These are phyloP conservation scores for Leiothrix lutea DNA, from an alignment of 2,113 vertebrate species.

Conservation along the genomic window DNA sequence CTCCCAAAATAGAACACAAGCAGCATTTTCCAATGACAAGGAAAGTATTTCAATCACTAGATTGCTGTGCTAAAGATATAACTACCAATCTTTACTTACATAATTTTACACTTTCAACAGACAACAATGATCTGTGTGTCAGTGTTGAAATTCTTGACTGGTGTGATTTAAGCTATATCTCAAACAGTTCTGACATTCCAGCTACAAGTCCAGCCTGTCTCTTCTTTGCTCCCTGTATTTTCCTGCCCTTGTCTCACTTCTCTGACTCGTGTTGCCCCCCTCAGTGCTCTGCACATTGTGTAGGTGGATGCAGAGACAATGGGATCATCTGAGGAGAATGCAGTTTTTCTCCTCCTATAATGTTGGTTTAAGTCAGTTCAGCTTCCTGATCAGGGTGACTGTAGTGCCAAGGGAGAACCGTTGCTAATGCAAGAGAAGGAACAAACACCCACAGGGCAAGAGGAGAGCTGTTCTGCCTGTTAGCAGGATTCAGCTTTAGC, in stretches of 20 bases:
- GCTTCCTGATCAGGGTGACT: not conserved
- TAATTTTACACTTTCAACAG: not conserved
- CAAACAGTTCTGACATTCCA: not conserved
- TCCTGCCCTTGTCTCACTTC: not conserved
- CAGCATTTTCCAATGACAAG: not conserved
- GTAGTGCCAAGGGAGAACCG: not conserved
- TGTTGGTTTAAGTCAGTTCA: not conserved
- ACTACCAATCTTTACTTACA: not conserved
- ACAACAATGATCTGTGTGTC: not conserved
- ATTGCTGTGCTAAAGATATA: not conserved
- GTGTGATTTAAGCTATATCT: not conserved
- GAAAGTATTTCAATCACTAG: not conserved
- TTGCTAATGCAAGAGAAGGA: not conserved
- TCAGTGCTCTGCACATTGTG: not conserved
- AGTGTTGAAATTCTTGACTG: not conserved
- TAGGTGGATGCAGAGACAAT: not conserved
- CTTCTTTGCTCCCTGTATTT: not conserved
- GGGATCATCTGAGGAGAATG: not conserved
- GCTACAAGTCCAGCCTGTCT: not conserved
- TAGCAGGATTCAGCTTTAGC: not conserved
- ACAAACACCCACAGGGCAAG: not conserved
- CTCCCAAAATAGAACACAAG: accelerated
- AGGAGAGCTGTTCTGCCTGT: not conserved
- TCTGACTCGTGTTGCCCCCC: accelerated
- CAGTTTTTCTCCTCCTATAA: accelerated